phyloP scores from a whole-genome alignment of 2,888 invertebrate genomes.

The Catocala sponsa region DNA sequence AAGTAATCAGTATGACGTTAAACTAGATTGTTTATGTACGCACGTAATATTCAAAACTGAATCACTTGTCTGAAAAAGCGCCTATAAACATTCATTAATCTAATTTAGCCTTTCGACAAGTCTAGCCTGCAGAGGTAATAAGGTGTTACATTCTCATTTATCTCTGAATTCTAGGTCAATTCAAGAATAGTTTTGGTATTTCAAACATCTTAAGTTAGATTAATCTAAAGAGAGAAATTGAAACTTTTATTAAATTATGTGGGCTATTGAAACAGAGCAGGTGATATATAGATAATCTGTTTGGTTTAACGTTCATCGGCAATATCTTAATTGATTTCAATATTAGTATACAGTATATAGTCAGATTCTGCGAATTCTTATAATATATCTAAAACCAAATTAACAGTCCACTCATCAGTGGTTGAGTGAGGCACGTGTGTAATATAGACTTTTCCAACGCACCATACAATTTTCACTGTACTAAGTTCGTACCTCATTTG shows the following conservation, averaged over 20 bases:
- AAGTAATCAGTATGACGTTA: slow-evolving; percentile 37
- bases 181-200: no score
- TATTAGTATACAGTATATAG: no score
- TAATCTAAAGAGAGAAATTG: no score
- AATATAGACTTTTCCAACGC: slow-evolving; percentile 26
- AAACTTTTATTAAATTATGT: no score
- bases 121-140: slow-evolving; percentile 25
- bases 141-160: slow-evolving; percentile 29
- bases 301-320: no score
- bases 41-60: slow-evolving; percentile 17
- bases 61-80: slow-evolving; percentile 24
- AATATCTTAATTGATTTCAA: no score
- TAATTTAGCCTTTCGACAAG: slow-evolving; percentile 31
- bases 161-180: slow-evolving; percentile 26
- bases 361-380: background rate
- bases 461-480: slow-evolving; percentile 31
- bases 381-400: background rate
- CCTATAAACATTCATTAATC: slow-evolving; percentile 33
- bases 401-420: slow-evolving; percentile 10
- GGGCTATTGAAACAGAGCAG: no score
- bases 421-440: slow-evolving; percentile 9
- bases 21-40: slow-evolving; percentile 24
- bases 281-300: no score
- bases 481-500: slow-evolving; percentile 35
- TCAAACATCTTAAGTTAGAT: no score